Conservation (phyloP, 2,113 vertebrate species). For the Sander vitreus region DNA sequence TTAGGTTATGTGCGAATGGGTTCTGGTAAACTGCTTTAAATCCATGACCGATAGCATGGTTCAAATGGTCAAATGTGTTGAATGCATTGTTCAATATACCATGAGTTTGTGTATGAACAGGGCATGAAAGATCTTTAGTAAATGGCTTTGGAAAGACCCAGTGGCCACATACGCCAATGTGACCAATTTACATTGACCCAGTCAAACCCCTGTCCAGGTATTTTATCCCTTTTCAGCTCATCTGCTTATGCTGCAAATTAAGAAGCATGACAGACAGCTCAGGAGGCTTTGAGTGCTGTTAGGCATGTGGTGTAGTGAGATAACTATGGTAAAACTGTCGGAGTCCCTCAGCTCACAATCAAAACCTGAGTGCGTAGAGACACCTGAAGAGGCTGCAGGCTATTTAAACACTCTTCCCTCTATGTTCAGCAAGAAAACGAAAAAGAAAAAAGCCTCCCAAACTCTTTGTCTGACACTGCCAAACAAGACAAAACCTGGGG, state of each 20-base stretch:
- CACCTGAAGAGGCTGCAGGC: conserved; percentile 45
- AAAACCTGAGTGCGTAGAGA: conserved; percentile 58
- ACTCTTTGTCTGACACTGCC: conserved; percentile 48
- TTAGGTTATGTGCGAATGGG: not conserved
- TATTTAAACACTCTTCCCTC: conserved; percentile 48
- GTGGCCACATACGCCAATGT: not conserved
- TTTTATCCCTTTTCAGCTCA: conserved; percentile 44
- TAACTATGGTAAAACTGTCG: conserved; percentile 66
- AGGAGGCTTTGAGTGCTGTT: conserved; percentile 62
- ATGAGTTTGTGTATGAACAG: not conserved
- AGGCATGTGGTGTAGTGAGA: conserved; percentile 61
- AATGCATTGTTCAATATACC: not conserved
- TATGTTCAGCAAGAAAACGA: conserved; percentile 40
- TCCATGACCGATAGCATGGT: not conserved
- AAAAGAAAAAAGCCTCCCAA: conserved; percentile 41
- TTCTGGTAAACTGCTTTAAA: not conserved
- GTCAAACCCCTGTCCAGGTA: conserved; percentile 34
- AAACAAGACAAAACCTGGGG: conserved; percentile 57
- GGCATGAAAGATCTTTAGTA: not conserved
- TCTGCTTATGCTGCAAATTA: conserved; percentile 61
- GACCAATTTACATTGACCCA: conserved; percentile 42
- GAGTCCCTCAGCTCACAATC: conserved; percentile 67
- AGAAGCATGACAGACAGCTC: conserved; percentile 63
- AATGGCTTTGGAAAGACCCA: not conserved
- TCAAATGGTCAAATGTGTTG: not conserved